Evolutionary conservation across 2,113 vertebrate genomes (phyloP).

Genomic region (Scortum barcoo): DNA sequence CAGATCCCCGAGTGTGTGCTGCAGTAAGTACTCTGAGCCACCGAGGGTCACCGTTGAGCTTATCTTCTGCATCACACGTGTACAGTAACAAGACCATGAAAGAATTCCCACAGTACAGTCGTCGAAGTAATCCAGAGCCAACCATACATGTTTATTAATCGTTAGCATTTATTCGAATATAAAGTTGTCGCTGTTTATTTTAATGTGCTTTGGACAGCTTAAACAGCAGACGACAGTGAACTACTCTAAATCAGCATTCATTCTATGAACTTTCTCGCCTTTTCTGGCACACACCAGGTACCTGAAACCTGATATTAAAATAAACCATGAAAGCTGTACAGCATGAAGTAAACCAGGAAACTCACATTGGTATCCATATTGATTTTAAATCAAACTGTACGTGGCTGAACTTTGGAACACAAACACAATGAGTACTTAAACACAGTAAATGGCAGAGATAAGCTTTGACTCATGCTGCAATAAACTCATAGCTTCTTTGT

Average conservation of each 20-base stretch:
- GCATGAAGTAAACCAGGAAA: not conserved
- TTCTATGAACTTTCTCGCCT: not conserved
- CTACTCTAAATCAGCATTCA: not conserved
- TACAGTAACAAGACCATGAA: not conserved
- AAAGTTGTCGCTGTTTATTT: not conserved
- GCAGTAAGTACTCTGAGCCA: slow-evolving; percentile 88
- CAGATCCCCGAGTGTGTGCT: slow-evolving; percentile 94
- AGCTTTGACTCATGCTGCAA: not conserved
- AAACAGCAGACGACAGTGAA: not conserved
- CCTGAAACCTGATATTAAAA: not conserved
- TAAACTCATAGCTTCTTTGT: not conserved
- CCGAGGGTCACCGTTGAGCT: slow-evolving; percentile 44
- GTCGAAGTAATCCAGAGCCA: not conserved
- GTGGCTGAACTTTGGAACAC: not conserved
- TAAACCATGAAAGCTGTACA: not conserved
- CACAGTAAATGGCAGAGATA: not conserved
- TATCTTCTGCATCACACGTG: not conserved
- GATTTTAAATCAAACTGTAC: not conserved
- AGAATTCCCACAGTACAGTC: too few species aligned
- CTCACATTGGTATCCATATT: not conserved
- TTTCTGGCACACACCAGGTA: not conserved
- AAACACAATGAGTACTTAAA: not conserved
- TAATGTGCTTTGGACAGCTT: not conserved
- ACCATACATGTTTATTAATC: not conserved
- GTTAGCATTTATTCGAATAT: not conserved